Evolutionary conservation across 2,113 vertebrate genomes (phyloP).

Genomic region (Delphinus delphis): DNA sequence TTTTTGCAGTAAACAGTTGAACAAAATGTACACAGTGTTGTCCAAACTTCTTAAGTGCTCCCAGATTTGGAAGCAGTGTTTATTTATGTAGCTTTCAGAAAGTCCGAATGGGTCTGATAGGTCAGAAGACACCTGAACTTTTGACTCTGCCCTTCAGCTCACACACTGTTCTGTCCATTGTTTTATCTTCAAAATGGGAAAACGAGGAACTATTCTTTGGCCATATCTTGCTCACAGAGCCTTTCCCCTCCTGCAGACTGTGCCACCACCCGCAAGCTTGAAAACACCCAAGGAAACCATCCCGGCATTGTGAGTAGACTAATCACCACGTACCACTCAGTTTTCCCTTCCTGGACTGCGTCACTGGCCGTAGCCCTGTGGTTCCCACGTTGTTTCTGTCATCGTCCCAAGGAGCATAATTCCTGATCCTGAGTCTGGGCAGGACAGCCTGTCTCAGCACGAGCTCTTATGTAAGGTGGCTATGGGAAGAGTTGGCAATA

Average conservation of each 20-base stretch:
- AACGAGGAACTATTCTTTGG: neutral
- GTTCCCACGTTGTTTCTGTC: constrained; percentile 67
- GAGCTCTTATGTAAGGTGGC: constrained; percentile 67
- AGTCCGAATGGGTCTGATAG: neutral
- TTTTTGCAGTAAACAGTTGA: constrained; percentile 34
- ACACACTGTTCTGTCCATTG: constrained; percentile 6
- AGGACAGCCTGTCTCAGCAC: constrained; percentile 60
- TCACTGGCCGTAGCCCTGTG: neutral
- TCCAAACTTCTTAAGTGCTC: constrained; percentile 7
- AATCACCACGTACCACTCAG: constrained; percentile 58
- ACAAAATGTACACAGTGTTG: constrained; percentile 35
- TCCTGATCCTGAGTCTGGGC: constrained; percentile 29
- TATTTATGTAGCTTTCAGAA: constrained; percentile 35
- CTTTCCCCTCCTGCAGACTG: neutral
- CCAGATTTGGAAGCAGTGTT: constrained; percentile 6
- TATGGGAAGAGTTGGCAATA: constrained; percentile 47
- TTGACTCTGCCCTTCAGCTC: constrained; percentile 14
- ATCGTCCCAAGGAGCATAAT: neutral
- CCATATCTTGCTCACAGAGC: constrained; percentile 20
- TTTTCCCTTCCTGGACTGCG: constrained; percentile 68
- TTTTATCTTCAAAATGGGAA: constrained; percentile 28
- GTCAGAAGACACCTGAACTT: constrained; percentile 55
- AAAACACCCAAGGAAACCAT: constrained; percentile 40
- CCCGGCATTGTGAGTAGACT: constrained; percentile 37
- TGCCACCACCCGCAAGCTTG: neutral